Conservation (phyloP, 2,113 vertebrate species). For the Amphiprion percula region DNA sequence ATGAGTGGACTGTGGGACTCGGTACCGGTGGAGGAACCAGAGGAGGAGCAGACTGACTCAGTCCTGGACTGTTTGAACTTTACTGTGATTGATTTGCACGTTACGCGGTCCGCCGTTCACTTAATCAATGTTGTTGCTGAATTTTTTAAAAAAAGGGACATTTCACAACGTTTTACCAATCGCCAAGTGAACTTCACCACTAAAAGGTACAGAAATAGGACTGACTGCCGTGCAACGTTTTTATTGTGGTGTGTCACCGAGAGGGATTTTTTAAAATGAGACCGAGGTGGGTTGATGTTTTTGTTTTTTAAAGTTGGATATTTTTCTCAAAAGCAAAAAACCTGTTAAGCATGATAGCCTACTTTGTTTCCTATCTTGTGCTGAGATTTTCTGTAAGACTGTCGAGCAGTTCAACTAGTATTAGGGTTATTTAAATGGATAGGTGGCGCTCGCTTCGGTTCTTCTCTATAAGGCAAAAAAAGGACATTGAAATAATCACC, state of each 20-base stretch:
- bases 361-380: conserved; percentile 93
- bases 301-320: conserved; percentile 89
- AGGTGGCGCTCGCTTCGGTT: conserved; percentile 99
- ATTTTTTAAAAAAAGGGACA: conserved; percentile 80
- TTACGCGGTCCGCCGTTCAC: conserved; percentile 83
- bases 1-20: conserved; percentile 69
- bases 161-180: conserved; percentile 83
- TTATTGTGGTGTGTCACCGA: conserved; percentile 83
- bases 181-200: conserved; percentile 87
- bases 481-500: conserved; percentile 85
- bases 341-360: conserved; percentile 90
- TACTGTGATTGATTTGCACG: conserved; percentile 94
- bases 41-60: conserved; percentile 65
- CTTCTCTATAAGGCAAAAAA: conserved; percentile 86
- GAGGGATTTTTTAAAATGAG: conserved; percentile 81
- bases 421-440: conserved; percentile 96
- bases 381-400: conserved; percentile 95
- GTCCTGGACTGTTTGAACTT: conserved; percentile 80
- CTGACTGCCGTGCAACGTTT: conserved; percentile 78
- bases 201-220: conserved; percentile 86
- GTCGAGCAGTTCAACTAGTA: conserved; percentile 95
- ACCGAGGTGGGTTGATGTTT: conserved; percentile 92
- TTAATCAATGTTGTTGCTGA: conserved; percentile 81
- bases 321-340: conserved; percentile 90
- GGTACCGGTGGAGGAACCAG: conserved; percentile 34